Base-by-base conservation (phyloP, 2,797 vertebrate species). In the Salmo trutta region DNA sequence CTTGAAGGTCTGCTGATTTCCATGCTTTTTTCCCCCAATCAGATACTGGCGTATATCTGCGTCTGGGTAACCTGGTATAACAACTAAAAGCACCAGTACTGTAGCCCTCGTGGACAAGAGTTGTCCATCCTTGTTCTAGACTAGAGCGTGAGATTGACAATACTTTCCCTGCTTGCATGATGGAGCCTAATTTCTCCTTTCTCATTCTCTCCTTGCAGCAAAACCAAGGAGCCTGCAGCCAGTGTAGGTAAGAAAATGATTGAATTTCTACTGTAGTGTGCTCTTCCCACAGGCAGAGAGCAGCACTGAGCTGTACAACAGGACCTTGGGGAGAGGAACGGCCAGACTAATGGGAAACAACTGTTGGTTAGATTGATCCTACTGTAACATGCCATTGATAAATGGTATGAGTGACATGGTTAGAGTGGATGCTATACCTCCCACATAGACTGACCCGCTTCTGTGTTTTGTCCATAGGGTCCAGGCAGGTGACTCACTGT, bases 401-500 rank as follows among this genome's bases (percentile, higher is more conserved):
- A 73, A 62, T 64, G 69, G 75, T 70, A 65, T 52, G 16, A 21
- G 41, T 51, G 36, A 64, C n/a, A 3, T 5, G 53, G 10, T 31
- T 64, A 0, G 15, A 0, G 0, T 17, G 64, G 64, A 16, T 69
- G n/a, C 19, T 71, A 19, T n/a, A 56, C 29, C 67, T 52, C n/a
- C 15, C 59, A 53, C 36, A 15, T n/a, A 33, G 67, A 64, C 92
- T 87, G 91, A 91, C 91, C 84, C 81, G 89, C 90, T 88, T 94
- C 91, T 95, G 90, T 95, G 93, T 95, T 90, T 93, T 86, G 86
- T 79, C 91, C 94, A 93, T 94, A 98, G 98, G 96, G 89, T 94
- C 93, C 53, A 95, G 96, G 64, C 96, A 94, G 73, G 97, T 99
- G 94, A 97, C 95, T 0, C 96, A 97, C 93, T 98, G 97, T 94